phyloP scores from a whole-genome alignment of 2,888 invertebrate genomes.

The Macrosiphum euphorbiae region DNA sequence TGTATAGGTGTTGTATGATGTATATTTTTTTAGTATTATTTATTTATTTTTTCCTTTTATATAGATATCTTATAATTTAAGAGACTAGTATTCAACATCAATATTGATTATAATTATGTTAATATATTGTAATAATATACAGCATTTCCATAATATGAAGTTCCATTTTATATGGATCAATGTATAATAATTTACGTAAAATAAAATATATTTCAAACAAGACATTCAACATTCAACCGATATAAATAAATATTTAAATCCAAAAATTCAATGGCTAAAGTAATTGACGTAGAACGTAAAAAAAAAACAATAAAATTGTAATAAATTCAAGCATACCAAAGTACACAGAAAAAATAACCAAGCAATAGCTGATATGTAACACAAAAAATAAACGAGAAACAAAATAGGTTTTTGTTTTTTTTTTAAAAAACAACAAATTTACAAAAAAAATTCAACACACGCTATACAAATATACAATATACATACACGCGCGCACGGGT shows the following conservation, averaged over 20 bases:
- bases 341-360: background rate
- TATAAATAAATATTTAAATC: conserved; percentile 31
- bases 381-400: background rate
- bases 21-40: background rate
- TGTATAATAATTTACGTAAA: conserved; percentile 17
- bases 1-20: background rate
- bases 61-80: conserved; percentile 19
- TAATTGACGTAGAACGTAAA: conserved; percentile 23
- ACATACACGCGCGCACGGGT: background rate
- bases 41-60: background rate
- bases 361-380: conserved; percentile 26
- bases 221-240: conserved; percentile 31
- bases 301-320: conserved; percentile 31
- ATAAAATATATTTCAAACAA: conserved; percentile 36
- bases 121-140: background rate
- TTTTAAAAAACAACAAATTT: conserved; percentile 14
- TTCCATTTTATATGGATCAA: conserved; percentile 12
- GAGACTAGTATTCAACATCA: conserved; percentile 49
- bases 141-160: conserved; percentile 5
- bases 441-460: conserved; percentile 2
- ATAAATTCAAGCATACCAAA: background rate
- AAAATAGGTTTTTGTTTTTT: background rate
- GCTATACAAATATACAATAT: no score
- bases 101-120: background rate
- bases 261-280: conserved; percentile 34